Percentiles rank a stretch among this genome's conserved stretches.
Evolutionary conservation across 2,797 vertebrate species (phyloP).

Genomic region (Pseudochirops corinnae): DNA sequence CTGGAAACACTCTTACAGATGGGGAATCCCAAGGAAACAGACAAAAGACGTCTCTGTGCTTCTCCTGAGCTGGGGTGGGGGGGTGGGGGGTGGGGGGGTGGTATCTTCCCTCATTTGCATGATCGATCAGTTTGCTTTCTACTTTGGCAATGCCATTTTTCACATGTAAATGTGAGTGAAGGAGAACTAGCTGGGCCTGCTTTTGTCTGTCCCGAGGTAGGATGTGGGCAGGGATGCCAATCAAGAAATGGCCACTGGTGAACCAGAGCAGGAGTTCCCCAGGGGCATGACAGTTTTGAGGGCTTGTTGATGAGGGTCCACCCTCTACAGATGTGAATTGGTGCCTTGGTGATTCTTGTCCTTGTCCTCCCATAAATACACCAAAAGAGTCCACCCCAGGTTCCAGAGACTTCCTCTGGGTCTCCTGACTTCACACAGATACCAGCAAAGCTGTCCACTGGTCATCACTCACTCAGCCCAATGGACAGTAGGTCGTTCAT

Average conservation of each 20-base stretch:
- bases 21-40: conserved; percentile 83
- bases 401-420: neutral
- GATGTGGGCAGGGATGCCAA: neutral
- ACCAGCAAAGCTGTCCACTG: neutral
- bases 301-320: neutral
- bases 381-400: neutral
- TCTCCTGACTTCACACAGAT: neutral
- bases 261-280: neutral
- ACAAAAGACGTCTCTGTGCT: conserved; percentile 83
- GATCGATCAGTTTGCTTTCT: conserved; percentile 82
- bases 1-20: conserved; percentile 81
- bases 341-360: neutral
- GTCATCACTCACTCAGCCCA: neutral
- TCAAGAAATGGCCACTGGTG: neutral
- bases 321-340: neutral
- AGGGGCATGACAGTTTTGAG: neutral
- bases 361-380: neutral
- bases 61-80: conserved; percentile 81
- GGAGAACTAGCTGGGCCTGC: conserved; percentile 31
- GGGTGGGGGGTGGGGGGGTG: conserved; percentile 77
- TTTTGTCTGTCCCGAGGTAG: neutral
- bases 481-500: neutral
- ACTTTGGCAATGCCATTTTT: conserved; percentile 78
- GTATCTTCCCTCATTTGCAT: conserved; percentile 82
- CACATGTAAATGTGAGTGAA: conserved; percentile 57